phyloP scores from a whole-genome alignment of 2,888 invertebrate genomes.

The Hirudinaria manillensis region DNA sequence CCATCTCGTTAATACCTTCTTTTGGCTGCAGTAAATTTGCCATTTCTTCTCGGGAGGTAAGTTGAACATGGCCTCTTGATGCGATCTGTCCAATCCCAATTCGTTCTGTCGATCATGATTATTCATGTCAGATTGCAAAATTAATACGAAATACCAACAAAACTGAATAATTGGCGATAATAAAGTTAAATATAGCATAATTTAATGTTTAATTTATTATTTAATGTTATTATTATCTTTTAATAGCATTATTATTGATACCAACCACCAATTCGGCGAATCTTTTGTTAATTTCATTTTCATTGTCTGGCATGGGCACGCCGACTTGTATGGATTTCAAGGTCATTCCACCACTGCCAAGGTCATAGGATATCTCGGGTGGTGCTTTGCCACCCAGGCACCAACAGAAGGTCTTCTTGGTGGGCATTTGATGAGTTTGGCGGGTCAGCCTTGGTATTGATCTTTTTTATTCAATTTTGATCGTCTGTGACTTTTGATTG shows the following conservation, averaged over 20 bases:
- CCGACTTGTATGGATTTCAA: constrained; percentile 60
- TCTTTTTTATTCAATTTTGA: no score
- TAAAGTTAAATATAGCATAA: no score
- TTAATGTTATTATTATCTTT: no score
- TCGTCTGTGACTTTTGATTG: no score
- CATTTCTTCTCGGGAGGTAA: constrained; percentile 90
- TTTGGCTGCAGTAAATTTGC: constrained; percentile 90
- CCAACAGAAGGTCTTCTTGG: constrained; percentile 48
- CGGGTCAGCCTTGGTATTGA: no score
- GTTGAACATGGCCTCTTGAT: constrained; percentile 87
- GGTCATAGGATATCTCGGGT: constrained; percentile 89
- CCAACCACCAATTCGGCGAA: constrained; percentile 86
- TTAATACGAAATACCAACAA: not conserved
- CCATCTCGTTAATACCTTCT: constrained; percentile 53
- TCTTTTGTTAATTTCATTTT: constrained; percentile 84
- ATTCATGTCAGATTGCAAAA: not conserved
- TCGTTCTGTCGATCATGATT: constrained; percentile 62
- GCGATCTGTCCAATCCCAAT: constrained; percentile 83
- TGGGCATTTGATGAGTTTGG: constrained; percentile 36
- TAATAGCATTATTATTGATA: no score
- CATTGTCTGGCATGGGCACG: constrained; percentile 77
- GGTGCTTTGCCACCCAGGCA: constrained; percentile 58
- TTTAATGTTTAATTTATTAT: no score
- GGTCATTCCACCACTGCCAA: constrained; percentile 71
- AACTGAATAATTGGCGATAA: no score